Evolutionary conservation across 2,888 invertebrate genomes (phyloP).

Genomic region (Eupithecia insigniata): DNA sequence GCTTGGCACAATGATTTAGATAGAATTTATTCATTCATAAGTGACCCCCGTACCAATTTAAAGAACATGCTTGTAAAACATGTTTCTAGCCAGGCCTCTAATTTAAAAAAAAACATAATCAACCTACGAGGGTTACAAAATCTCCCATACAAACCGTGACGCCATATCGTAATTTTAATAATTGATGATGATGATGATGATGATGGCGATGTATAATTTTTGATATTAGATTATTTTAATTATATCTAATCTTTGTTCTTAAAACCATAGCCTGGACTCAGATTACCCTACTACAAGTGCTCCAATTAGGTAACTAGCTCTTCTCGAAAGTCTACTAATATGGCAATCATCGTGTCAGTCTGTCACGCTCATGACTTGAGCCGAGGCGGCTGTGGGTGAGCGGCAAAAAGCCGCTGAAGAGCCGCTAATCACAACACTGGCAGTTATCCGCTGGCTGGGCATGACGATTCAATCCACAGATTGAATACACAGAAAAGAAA

Average conservation of each 20-base stretch:
- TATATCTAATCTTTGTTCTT: neutral
- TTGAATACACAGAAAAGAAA: too few relatives aligned
- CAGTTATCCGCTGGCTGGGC: conserved; percentile 59
- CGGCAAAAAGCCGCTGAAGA: conserved; percentile 49
- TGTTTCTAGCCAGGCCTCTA: too few relatives aligned
- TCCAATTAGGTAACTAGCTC: neutral
- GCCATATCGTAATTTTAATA: too few relatives aligned
- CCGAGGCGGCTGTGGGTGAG: conserved; percentile 22
- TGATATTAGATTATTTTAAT: neutral
- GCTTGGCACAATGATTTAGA: too few relatives aligned
- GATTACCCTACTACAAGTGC: neutral
- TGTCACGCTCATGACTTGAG: conserved; percentile 23
- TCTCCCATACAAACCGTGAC: too few relatives aligned
- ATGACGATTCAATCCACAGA: conserved; percentile 58
- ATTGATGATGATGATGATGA: too few relatives aligned
- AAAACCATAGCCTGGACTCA: neutral
- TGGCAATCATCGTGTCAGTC: neutral
- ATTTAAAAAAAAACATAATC: too few relatives aligned
- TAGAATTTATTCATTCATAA: too few relatives aligned
- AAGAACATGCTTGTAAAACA: too few relatives aligned
- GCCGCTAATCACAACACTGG: conserved; percentile 62
- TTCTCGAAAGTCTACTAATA: neutral
- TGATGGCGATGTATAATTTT: too few relatives aligned
- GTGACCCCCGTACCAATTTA: too few relatives aligned
- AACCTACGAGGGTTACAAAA: too few relatives aligned